Base-by-base conservation (phyloP, 1,140 invertebrate species). In the Drosophila asahinai region DNA sequence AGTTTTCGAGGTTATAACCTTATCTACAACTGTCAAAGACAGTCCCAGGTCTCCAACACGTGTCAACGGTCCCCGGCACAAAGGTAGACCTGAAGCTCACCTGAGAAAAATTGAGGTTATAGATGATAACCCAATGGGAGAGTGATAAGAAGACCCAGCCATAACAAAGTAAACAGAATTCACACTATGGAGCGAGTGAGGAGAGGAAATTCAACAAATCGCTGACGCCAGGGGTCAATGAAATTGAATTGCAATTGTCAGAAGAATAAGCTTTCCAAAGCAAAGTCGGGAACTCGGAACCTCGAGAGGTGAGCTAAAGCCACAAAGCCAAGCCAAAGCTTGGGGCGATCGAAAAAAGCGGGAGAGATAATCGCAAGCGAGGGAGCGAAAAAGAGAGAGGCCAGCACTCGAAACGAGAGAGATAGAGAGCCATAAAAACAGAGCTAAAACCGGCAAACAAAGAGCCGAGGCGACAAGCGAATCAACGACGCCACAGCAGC, bases 241-340 rank as follows among this genome's bases (percentile, higher is more conserved):
- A 51, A 77, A 77, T 66, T 58, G 65, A 77, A 77, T 36, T 60
- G 75, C 74, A 77, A 77, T 77, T 61, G 54, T 67, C 49, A 61
- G 33, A 66, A 76, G 33, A 55, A 38, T 38, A 55, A 55, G 73
- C 74, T 76, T 65, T 58, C 54, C 25, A 47, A 17, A 33, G 40
- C 43, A 38, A 55, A 55, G 33, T 19, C 33, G 42, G 19, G 19
- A 15, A 55, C 19, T 55, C 19, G 40, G 36, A 40, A 43, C 40
- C 22, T 42, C 62, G 19, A 40, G 52, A 27, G 30, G 38, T 47
- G 19, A 71, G 63, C 33, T 19, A 68, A 25, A 55, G 33, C 30
- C 19, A 57, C 19, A 57, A 43, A 58, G 55, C 33, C 17, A 47
- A 27, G 64, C 63, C 57, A 49, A 40, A 73, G 70, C 70, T 73